Evolutionary conservation across 1,140 invertebrate species (phyloP), one percentile per base, ranked within the genome.

Genomic region (Aphaenogaster rudis): DNA sequence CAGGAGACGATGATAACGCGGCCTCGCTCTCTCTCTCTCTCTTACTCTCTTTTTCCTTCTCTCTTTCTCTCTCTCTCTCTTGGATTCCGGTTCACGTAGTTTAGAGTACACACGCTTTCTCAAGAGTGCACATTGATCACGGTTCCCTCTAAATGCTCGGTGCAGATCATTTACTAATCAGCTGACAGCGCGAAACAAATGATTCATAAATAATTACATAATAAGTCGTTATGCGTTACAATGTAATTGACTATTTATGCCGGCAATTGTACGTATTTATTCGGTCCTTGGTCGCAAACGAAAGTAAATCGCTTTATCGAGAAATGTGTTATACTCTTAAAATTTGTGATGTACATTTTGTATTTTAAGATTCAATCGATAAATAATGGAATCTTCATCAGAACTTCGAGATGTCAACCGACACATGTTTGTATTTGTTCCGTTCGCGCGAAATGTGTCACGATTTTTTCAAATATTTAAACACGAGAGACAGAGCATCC

Each of bases 1-100:
- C 90, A 36, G n/a, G 11, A n/a, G 66, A 13, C 36, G 42, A n/a
- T 66, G 90, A 91, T 91, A 91, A 89, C 28, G 54, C n/a, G 59
- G 17, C 36, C 17, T 50, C 71, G 6, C n/a, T 48, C 11, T 57
- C 59, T 63, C 57, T 81, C 15, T 48, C 50, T 79, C 13, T 48
- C 36, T 61, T 7, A 17, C 74, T 61, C n/a, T 21, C 33, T 33
- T 39, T 57, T 39, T 71, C 21, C 21, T 8, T 39, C 36, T 67
- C 42, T 80, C 36, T 17, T 4, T 36, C 64, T 82, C 21, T 48
- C 7, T 71, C 36, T 28, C 9, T 36, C 64, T 82, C 50, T 48
- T 3, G 57, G 21, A 21, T 45, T 57, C 39, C 17, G n/a, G 15
- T 50, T 42, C 48, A n/a, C 17, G 33, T 28, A 36, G 42, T n/a